Base-by-base conservation (phyloP, 2,888 invertebrate species). In the Miltochrista miniata region DNA sequence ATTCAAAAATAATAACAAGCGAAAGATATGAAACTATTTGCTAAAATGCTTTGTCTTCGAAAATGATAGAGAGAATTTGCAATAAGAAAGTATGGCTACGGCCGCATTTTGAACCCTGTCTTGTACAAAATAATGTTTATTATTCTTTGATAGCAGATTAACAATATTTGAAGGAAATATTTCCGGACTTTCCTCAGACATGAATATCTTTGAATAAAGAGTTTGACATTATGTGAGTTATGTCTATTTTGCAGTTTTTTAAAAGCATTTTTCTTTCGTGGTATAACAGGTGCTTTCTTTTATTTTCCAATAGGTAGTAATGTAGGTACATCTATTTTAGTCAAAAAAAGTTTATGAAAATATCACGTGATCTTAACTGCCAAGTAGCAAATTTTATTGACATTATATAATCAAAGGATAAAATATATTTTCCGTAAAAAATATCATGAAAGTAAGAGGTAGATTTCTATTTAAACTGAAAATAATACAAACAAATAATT, bases 181-280 rank as follows among this genome's bases (percentile, higher is more conserved):
- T 62, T 59, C 59, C 57, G 2, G 18, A 24, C 5, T 24, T 24
- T 24, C 18, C 18, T 24, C 18, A 24, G 60, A 64, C 60, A 59
- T 70, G 68, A 72, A 71, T 70, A 68, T 70, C 58, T 38, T 70
- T 67, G 56, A 54, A 58, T 51, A 57, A 70, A 63, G 56, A 54
- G 51, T 45, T 60, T 51, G 30, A 47, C 50, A 48, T 53, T 61
- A 63, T 71, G 61, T 47, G 37, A 51, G 43, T 36, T 44, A 59
- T 59, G 58, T 56, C 44, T 46, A 31, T 48, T 38, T 41, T 51
- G 33, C 38, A 24, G 29, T 30, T 40, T 49, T 33, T 18, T 24
- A 13, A 39, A 52, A 55, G 47, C 45, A 59, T 48, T 34, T 4
- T 24, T 24, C 5, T 24, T 24, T 24, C 5, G n/a, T n/a, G n/a